phyloP scores from a whole-genome alignment of 2,888 invertebrate species.

The Drosophila maculinotata region DNA sequence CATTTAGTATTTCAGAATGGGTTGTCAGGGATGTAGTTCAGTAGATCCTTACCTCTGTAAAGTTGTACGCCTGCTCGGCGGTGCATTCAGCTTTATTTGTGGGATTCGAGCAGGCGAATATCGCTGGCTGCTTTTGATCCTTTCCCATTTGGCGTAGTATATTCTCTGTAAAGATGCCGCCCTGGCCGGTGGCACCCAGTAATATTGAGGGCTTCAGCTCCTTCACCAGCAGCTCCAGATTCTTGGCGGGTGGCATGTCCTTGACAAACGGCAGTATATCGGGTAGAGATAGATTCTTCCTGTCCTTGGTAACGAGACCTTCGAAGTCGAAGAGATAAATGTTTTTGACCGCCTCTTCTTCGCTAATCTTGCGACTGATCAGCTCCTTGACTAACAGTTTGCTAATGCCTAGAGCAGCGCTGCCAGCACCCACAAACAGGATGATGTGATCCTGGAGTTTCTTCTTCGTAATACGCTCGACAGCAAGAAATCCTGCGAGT shows the following conservation, averaged over 20 bases:
- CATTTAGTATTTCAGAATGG: background rate
- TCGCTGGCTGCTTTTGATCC: slow-evolving; percentile 52
- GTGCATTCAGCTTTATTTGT: slow-evolving; percentile 66
- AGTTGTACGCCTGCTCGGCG: slow-evolving; percentile 66
- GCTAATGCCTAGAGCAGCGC: slow-evolving; percentile 57
- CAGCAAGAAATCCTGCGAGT: slow-evolving; percentile 54
- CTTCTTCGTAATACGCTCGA: slow-evolving; percentile 48
- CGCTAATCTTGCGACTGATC: slow-evolving; percentile 6
- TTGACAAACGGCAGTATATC: slow-evolving; percentile 41
- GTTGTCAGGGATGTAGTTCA: no score
- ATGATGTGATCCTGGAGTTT: slow-evolving; percentile 53
- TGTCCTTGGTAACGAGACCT: slow-evolving; percentile 38
- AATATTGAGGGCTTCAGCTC: slow-evolving; percentile 60
- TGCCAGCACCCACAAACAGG: slow-evolving; percentile 62
- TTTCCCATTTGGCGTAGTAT: slow-evolving; percentile 46
- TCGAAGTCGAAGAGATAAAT: slow-evolving; percentile 52
- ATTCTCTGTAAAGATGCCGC: slow-evolving; percentile 55
- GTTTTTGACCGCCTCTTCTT: slow-evolving; percentile 23
- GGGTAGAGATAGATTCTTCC: background rate
- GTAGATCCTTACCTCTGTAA: no score
- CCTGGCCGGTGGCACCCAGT: slow-evolving; percentile 57
- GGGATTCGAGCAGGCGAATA: slow-evolving; percentile 70
- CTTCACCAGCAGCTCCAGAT: slow-evolving; percentile 34
- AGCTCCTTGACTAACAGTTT: slow-evolving; percentile 43
- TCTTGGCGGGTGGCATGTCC: background rate